Evolutionary conservation across 2,888 invertebrate species (phyloP).

Genomic region (Macrophya annulata): DNA sequence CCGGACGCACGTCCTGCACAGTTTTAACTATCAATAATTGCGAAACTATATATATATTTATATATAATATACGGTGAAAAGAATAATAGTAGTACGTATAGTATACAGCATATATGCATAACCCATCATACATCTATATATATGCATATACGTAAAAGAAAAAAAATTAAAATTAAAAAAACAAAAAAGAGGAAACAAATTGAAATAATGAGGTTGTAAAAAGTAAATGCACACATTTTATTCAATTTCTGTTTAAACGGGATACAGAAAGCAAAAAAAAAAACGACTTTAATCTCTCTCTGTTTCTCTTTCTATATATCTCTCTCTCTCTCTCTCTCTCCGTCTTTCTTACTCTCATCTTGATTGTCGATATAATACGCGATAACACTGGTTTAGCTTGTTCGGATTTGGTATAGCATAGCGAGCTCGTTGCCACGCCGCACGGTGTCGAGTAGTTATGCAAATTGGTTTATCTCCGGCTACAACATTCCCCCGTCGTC

Average conservation of each 20-base stretch:
- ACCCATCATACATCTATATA: no score
- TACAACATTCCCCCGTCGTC: slow-evolving; percentile 3
- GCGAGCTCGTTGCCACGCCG: neutral
- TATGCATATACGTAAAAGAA: no score
- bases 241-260: no score
- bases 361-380: slow-evolving; percentile 2
- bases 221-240: neutral
- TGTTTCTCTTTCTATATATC: neutral
- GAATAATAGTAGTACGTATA: neutral
- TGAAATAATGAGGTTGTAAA: neutral
- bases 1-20: slow-evolving; percentile 9
- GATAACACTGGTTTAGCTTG: slow-evolving; percentile 6
- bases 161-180: neutral
- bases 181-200: neutral
- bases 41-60: neutral
- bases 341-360: neutral
- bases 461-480: neutral
- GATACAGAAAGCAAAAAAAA: no score
- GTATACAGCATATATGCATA: no score
- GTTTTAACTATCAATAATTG: neutral
- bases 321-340: no score
- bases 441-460: slow-evolving; percentile 10
- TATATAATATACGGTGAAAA: neutral
- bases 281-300: neutral
- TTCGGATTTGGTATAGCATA: slow-evolving; percentile 3